Evolutionary conservation across 1,140 invertebrate species (phyloP).

Genomic region (Lasioglossum albipes): DNA sequence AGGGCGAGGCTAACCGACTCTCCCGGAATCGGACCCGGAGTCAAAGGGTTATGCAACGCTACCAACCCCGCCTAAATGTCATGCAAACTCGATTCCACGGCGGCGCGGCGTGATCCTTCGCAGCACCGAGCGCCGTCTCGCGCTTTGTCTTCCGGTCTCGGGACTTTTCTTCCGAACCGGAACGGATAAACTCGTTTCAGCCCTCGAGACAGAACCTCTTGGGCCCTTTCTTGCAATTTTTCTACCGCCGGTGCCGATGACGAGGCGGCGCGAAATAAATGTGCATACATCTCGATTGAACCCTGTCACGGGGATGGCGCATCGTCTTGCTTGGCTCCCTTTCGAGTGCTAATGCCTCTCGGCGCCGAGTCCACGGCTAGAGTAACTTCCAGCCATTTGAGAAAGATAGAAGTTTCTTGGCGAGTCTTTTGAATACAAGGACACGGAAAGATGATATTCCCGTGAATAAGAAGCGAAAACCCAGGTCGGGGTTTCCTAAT

Average conservation of each 20-base stretch:
- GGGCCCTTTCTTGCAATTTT: neutral
- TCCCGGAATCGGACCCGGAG: conserved; percentile 50
- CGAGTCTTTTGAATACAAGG: too few species aligned
- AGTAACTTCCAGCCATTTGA: too few species aligned
- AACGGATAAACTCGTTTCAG: conserved; percentile 11
- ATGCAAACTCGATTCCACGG: conserved; percentile 67
- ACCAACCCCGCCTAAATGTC: conserved; percentile 56
- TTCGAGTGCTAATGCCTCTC: too few species aligned
- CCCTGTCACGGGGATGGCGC: too few species aligned
- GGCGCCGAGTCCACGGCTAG: too few species aligned
- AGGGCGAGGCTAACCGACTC: conserved; percentile 34
- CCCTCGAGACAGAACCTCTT: neutral
- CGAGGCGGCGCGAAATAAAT: conserved; percentile 42
- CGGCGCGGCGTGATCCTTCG: conserved; percentile 18
- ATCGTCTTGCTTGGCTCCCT: too few species aligned
- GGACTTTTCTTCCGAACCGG: neutral
- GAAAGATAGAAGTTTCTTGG: too few species aligned
- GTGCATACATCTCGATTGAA: conserved; percentile 22
- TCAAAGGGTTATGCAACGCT: conserved; percentile 67
- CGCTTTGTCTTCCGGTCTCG: conserved; percentile 23
- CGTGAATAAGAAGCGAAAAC: neutral
- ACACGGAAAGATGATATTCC: neutral
- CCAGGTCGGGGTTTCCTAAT: neutral
- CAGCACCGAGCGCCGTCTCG: neutral
- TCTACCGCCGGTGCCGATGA: neutral